Base-by-base conservation (phyloP, 2,888 invertebrate species). In the Micropterix aruncella region DNA sequence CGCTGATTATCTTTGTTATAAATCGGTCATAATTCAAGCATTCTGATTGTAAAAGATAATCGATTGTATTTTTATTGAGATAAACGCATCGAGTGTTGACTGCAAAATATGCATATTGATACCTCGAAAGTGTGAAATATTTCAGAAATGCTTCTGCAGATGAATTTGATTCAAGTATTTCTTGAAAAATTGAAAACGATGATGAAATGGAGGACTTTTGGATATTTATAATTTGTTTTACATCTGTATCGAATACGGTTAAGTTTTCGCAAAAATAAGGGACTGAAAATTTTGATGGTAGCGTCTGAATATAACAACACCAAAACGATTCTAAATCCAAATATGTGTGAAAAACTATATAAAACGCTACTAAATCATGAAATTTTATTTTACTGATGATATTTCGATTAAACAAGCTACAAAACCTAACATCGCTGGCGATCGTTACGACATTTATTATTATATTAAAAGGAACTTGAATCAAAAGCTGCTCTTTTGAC, bases 1-100 rank as follows among this genome's bases (percentile, higher is more conserved):
- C 80, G 50, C 60, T 63, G 46, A 81, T 60, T 19, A 74, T 48
- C 2, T 50, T 27, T 38, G 37, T 37, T 19, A 46, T 37, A 19
- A 40, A 41, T 15, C 14, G 38, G 12, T 45, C n/a, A 12, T 27
- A 27, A 27, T 7, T 27, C 27, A 27, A 27, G 12, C 12, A 7
- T 27, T 27, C 7, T 27, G 27, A 27, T 27, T 27, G 27, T 27
- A 27, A 27, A 7, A 27, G 12, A 27, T 12, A 7, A 27, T 27
- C 15, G 5, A 37, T 16, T 9, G 18, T 36, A 15, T 7, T 16
- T 16, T 15, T 7, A 55, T 81, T 74, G 53, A 87, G 69, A 60
- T 81, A 90, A 15, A 93, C 83, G 56, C 84, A 83, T 57, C 93
- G 76, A 3, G 90, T 87, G 61, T 92, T 91, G 1, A 93, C 85